Conservation (phyloP, 2,888 invertebrate genomes). For the Drosophila atripex region DNA sequence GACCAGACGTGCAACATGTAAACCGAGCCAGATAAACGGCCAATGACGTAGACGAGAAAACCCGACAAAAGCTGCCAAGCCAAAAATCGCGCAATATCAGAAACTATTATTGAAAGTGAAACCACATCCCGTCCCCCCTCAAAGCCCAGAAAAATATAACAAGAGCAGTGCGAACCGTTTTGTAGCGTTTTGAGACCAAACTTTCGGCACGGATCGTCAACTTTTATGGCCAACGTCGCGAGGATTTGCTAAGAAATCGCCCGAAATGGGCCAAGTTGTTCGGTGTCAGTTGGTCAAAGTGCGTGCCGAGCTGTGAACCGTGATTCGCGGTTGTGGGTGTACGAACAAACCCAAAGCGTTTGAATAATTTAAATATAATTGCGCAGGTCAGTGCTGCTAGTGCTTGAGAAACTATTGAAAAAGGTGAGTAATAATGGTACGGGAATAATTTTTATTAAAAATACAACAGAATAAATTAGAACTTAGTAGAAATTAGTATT, state of each 20-base stretch:
- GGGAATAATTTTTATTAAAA: background rate
- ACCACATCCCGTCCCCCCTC: constrained; percentile 10
- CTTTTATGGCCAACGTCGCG: constrained; percentile 53
- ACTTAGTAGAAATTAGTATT: too few species aligned
- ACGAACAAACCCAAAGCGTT: constrained; percentile 5
- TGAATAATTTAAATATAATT: constrained; percentile 29
- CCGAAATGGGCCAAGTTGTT: constrained; percentile 66
- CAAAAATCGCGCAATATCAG: constrained; percentile 71
- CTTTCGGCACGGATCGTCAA: constrained; percentile 66
- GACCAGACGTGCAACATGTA: constrained; percentile 62
- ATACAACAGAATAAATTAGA: background rate
- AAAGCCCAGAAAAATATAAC: constrained; percentile 8
- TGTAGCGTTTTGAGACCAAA: constrained; percentile 42
- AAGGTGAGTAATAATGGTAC: constrained; percentile 23
- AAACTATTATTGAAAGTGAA: constrained; percentile 62
- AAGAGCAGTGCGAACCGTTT: constrained; percentile 41
- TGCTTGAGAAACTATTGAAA: constrained; percentile 1
- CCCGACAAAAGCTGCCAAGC: constrained; percentile 40
- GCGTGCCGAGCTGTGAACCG: constrained; percentile 47
- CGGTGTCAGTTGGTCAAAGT: constrained; percentile 71
- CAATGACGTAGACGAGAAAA: constrained; percentile 71
- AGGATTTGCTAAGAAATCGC: constrained; percentile 48
- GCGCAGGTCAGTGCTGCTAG: constrained; percentile 58
- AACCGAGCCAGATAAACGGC: constrained; percentile 70
- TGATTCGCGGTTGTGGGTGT: constrained; percentile 28